Base-by-base conservation (phyloP, 35 echinoderm and acorn worm species). In the Hemicentrotus pulcherrimus region DNA sequence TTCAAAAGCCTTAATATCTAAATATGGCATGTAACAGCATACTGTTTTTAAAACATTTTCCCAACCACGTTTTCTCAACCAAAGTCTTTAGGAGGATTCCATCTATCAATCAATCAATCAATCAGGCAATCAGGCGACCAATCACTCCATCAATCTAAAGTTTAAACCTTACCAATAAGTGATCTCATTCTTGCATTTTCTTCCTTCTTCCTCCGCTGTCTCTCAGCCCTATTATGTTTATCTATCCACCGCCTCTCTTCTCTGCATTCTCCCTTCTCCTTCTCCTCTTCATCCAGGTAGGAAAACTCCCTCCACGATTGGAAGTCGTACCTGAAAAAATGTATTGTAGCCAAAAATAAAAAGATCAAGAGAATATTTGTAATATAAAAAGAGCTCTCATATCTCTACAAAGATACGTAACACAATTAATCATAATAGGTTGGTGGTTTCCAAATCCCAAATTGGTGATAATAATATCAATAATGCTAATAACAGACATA, bases 201-300 rank as follows among this genome's bases (percentile, higher is more conserved):
- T 94, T 99, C 98, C 88, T 99, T 99, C 90, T 99, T 99, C 88
- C 97, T 95, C 55, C 94, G 97, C 94, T 97, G 97, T 86, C 98
- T 95, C 28, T 88, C 95, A 11, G 95, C 91, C 61, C 96, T 97
- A 92, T 98, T 99, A 93, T 99, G 97, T 94, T 96, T 99, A 33
- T 99, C 98, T 87, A 99, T 99, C 98, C 98, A 99, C 46, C 96
- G 95, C 65, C 98, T 99, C 94, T 98, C 98, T 41, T 99, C 98
- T 95, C 98, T 90, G 46, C 96, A 97, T 92, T 98, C 96, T 14
- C 98, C 98, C 78, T 99, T 99, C 88, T 99, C 98, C 86, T 99
- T 99, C 92, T 99, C 98, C 47, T 99, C 98, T 31, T 99, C 98
- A 91, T 99, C 98, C 13, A 98, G 71, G 88, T 99, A 99, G 6